Base-by-base conservation (phyloP, 2,113 vertebrate genomes). In the Elanoides forficatus region DNA sequence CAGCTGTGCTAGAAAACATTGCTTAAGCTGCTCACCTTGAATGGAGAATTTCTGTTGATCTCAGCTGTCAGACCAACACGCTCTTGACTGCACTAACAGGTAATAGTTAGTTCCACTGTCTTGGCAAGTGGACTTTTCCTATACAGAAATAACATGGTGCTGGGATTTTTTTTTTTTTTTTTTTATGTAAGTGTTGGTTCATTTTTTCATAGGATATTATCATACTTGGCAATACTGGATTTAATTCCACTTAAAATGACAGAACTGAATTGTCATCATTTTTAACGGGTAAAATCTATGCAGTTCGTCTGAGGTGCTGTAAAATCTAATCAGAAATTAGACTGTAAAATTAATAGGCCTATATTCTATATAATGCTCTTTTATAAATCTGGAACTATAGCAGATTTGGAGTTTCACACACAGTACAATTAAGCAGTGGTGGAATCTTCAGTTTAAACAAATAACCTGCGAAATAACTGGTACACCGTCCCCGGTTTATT, bases 221-320 rank as follows among this genome's bases (percentile, higher is more conserved):
- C 71, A 88, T 93, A 97, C 95, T 98, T 98, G 97, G 97, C 98
- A 98, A 95, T 94, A 97, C 79, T 79, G 76, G 9, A 52, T 96
- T 97, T 96, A 98, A 97, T 98, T 98, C 84, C 97, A 98, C 96
- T 98, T 98, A 98, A 97, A 98, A 96, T 95, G 97, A 97, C 97
- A 96, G 96, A 97, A 98, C 92, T 97, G 96, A 97, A 97, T 84
- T 95, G 96, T 95, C 97, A 97, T 96, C 87, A 85, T 71, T 73
- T 97, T 97, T 97, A 97, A 97, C 95, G 92, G 79, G 88, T 95
- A 85, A 96, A 97, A 96, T 95, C 97, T 95, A 96, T 68, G 88
- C 45, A 67, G 86, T 79, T 94, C 32, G 1, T 98, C 97, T 97
- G 97, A 96, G 95, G 81, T 90, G 90, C 81, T 93, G 74, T 97